Conservation (phyloP, 2,888 invertebrate species). For the Eristalinus sepulchralis region DNA sequence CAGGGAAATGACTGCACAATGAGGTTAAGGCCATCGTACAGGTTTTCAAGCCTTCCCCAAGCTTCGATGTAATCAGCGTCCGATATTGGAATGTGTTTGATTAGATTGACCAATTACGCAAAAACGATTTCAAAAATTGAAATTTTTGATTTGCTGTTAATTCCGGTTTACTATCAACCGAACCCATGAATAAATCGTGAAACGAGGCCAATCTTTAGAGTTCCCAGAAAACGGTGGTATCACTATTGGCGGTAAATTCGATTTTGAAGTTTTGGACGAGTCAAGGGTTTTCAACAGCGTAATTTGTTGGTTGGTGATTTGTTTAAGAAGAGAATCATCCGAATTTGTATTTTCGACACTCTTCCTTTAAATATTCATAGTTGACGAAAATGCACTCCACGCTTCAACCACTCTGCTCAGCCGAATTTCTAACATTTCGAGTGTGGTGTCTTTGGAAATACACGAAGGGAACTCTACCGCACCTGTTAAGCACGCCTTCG, state of each 20-base stretch:
- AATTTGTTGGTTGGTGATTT: too few species aligned
- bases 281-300: background rate
- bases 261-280: background rate
- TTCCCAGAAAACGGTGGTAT: constrained; percentile 25
- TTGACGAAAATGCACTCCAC: too few species aligned
- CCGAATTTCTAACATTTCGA: too few species aligned
- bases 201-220: too few species aligned
- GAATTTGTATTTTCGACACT: too few species aligned
- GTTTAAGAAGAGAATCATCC: too few species aligned
- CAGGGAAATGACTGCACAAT: constrained; percentile 47
- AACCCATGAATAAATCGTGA: constrained; percentile 47
- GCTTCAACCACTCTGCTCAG: too few species aligned
- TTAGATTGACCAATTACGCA: constrained; percentile 47
- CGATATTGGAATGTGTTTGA: constrained; percentile 49
- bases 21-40: constrained; percentile 44
- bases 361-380: too few species aligned
- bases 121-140: constrained; percentile 55
- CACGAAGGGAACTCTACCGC: too few species aligned
- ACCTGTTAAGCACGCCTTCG: too few species aligned
- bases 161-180: constrained; percentile 38
- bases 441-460: too few species aligned
- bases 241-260: background rate
- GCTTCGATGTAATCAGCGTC: constrained; percentile 48
- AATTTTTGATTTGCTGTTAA: constrained; percentile 51
- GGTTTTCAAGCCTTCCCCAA: constrained; percentile 50